These are phyloP conservation scores for Galerucella nymphaeae DNA, from an alignment of 2,888 invertebrate species.

Conservation along the genomic window DNA sequence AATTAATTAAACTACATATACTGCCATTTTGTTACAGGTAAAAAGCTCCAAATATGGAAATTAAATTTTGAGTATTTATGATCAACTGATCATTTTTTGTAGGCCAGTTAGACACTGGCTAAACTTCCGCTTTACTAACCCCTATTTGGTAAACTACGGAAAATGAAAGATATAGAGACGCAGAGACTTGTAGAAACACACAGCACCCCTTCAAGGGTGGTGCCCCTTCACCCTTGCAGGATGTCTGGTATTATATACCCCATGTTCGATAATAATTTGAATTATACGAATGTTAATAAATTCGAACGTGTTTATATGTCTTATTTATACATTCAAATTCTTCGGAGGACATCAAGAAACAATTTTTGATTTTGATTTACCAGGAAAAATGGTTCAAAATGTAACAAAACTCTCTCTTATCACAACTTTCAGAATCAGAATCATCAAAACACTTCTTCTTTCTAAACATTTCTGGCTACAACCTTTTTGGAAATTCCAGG, in stretches of 20 bases:
- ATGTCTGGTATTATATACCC: slow-evolving; percentile 30
- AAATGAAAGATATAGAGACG: slow-evolving; percentile 37
- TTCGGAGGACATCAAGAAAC: too few species aligned
- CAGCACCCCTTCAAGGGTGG: slow-evolving; percentile 25
- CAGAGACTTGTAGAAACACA: slow-evolving; percentile 19
- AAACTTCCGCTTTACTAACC: slow-evolving; percentile 26
- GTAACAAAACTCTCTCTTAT: too few species aligned
- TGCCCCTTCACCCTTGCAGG: slow-evolving; percentile 23
- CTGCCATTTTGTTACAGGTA: too few species aligned
- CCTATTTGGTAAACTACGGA: slow-evolving; percentile 25
- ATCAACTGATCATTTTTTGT: background rate
- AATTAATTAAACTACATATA: too few species aligned
- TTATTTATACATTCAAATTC: too few species aligned
- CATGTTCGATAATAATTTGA: slow-evolving; percentile 33
- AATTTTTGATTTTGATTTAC: too few species aligned
- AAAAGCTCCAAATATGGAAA: too few species aligned
- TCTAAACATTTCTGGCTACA: too few species aligned
- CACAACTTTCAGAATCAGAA: slow-evolving; percentile 27
- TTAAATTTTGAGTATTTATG: background rate
- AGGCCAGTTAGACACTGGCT: slow-evolving; percentile 6
- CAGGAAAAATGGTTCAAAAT: too few species aligned
- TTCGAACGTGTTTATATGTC: background rate
- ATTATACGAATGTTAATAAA: slow-evolving; percentile 17
- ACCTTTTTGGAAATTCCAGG: too few species aligned
- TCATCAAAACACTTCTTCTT: slow-evolving; percentile 26